Conservation (phyloP, 2,113 vertebrate genomes). For the Synchiropus splendidus region DNA sequence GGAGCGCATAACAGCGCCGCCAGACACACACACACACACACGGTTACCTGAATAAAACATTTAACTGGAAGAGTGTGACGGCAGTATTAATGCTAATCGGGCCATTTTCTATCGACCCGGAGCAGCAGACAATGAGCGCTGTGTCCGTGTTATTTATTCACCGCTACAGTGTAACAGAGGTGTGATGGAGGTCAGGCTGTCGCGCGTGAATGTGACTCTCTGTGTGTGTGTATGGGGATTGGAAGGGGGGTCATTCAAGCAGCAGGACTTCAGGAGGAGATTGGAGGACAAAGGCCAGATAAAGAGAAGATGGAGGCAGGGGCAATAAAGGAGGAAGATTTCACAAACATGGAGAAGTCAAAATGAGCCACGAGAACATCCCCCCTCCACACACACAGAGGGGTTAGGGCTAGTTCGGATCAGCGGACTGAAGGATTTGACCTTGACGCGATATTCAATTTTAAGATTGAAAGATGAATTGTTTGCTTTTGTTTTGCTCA, state of each 20-base stretch:
- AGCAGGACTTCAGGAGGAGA: slow-evolving; percentile 19
- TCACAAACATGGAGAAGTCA: too few species aligned
- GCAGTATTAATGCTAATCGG: slow-evolving; percentile 40
- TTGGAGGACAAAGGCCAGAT: slow-evolving; percentile 19
- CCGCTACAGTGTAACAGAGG: slow-evolving; percentile 40
- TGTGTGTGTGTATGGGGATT: background rate
- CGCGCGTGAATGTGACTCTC: slow-evolving; percentile 17
- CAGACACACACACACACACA: slow-evolving; percentile 3
- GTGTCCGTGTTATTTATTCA: slow-evolving; percentile 40
- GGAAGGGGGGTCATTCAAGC: slow-evolving; percentile 3
- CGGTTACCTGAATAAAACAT: slow-evolving; percentile 2
- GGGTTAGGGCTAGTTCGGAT: too few species aligned
- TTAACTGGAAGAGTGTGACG: background rate
- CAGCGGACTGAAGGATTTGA: too few species aligned
- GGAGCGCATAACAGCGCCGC: slow-evolving; percentile 35
- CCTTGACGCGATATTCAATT: too few species aligned
- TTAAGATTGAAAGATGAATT: too few species aligned
- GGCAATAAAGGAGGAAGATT: background rate
- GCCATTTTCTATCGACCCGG: slow-evolving; percentile 16
- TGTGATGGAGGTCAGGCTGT: slow-evolving; percentile 32
- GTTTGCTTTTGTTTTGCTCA: too few species aligned
- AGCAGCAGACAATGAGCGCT: slow-evolving; percentile 34
- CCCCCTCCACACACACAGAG: too few species aligned
- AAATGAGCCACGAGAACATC: too few species aligned
- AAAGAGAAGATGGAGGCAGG: background rate